Evolutionary conservation across 2,797 vertebrate species (phyloP).

Genomic region (Meda fulgida): DNA sequence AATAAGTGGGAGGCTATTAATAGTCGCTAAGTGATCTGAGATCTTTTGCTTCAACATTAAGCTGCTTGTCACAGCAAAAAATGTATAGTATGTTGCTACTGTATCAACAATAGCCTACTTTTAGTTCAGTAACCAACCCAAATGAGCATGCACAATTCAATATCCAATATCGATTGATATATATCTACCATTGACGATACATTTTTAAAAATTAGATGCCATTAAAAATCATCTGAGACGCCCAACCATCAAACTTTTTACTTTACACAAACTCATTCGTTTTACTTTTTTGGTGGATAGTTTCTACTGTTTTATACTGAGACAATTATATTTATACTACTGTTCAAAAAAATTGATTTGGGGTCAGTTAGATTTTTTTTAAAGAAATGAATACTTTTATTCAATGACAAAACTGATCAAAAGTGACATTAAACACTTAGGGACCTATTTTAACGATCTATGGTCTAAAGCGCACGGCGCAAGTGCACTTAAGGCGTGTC

Average conservation of each 20-base stretch:
- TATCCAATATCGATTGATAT: neutral
- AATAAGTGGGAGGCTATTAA: slow-evolving; percentile 22
- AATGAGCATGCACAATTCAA: neutral
- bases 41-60: neutral
- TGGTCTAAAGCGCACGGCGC: too few relatives aligned
- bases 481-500: too few relatives aligned
- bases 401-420: too few relatives aligned
- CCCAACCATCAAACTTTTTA: neutral
- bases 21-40: neutral
- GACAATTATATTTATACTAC: neutral
- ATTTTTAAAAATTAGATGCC: neutral
- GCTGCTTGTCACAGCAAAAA: neutral
- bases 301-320: neutral
- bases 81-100: neutral
- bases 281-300: neutral
- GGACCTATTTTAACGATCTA: too few relatives aligned
- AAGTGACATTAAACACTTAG: too few relatives aligned
- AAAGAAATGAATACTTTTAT: too few relatives aligned
- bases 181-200: neutral
- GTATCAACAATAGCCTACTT: neutral
- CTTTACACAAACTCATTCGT: neutral
- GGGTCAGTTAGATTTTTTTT: too few relatives aligned
- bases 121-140: neutral
- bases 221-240: neutral
- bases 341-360: neutral